Conservation (phyloP, 2,888 invertebrate genomes). For the Leptura quadrifasciata region DNA sequence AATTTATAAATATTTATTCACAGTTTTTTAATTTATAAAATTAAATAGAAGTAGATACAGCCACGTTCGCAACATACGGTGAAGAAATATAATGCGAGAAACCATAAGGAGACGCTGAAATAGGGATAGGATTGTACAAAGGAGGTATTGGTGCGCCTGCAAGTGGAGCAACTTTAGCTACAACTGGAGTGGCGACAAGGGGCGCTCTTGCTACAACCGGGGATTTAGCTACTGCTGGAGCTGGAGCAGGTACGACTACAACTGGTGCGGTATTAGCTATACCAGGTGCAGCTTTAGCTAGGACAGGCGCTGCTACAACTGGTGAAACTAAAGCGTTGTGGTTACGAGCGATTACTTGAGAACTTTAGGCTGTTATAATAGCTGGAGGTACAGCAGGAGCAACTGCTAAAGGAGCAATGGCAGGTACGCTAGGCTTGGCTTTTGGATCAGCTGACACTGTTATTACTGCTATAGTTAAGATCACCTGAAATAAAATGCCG, state of each 20-base stretch:
- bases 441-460: conserved; percentile 3
- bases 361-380: conserved; percentile 8
- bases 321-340: conserved; percentile 24
- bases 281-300: conserved; percentile 22
- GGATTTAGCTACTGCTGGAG: conserved; percentile 2
- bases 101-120: conserved; percentile 5
- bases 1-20: background rate
- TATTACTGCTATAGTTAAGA: background rate
- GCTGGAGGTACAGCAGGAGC: conserved; percentile 22
- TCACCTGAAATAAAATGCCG: background rate
- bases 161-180: background rate
- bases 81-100: conserved; percentile 4
- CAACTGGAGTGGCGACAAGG: background rate
- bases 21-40: background rate
- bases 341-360: conserved; percentile 19
- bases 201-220: background rate
- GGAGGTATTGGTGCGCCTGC: background rate
- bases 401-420: conserved; percentile 6
- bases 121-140: background rate
- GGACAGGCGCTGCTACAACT: conserved; percentile 4
- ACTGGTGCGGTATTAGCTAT: background rate
- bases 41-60: background rate
- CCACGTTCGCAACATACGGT: background rate
- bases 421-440: conserved; percentile 4
- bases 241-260: background rate